Percentiles rank a stretch among this genome's conserved stretches.
These are phyloP conservation scores for Brachionus manjavacas DNA, from an alignment of 1,140 invertebrate genomes.

Conservation along the genomic window DNA sequence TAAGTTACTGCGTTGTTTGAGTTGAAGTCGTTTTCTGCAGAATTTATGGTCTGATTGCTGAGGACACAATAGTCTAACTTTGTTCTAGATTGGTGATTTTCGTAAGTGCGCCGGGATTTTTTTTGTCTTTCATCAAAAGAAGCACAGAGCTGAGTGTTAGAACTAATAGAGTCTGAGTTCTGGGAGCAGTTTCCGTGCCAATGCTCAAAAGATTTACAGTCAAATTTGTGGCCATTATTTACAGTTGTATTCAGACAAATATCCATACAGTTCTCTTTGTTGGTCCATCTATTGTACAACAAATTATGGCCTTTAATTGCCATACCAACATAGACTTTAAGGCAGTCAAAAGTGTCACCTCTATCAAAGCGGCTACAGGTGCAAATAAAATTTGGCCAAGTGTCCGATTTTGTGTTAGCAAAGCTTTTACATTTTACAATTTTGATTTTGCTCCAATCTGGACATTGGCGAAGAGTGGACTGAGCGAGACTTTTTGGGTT, in stretches of 20 bases:
- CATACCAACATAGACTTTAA: background rate
- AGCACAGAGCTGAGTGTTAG: background rate
- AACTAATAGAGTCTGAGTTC: background rate
- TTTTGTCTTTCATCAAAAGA: background rate
- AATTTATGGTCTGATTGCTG: constrained; percentile 34
- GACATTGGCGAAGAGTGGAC: background rate
- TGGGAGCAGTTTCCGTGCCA: background rate
- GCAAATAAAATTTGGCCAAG: background rate
- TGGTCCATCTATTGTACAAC: constrained; percentile 22
- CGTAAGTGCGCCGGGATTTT: background rate
- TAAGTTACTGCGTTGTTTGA: constrained; percentile 13
- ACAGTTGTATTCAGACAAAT: constrained; percentile 24
- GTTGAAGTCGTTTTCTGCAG: background rate
- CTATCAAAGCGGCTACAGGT: background rate
- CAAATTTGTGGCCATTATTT: constrained; percentile 22
- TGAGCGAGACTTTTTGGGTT: background rate
- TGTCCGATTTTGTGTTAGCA: background rate
- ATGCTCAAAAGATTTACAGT: constrained; percentile 38
- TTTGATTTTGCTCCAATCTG: background rate
- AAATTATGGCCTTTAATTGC: constrained; percentile 24
- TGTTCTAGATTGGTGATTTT: background rate
- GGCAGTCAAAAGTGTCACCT: background rate
- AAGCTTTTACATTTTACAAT: background rate
- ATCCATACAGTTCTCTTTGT: constrained; percentile 27
- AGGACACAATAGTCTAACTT: constrained; percentile 19